A percentile compares a stretch with the other conserved stretches of the same genome.
These are phyloP conservation scores for Carlito syrichta DNA, from an alignment of 2,113 vertebrate genomes.

Conservation along the genomic window DNA sequence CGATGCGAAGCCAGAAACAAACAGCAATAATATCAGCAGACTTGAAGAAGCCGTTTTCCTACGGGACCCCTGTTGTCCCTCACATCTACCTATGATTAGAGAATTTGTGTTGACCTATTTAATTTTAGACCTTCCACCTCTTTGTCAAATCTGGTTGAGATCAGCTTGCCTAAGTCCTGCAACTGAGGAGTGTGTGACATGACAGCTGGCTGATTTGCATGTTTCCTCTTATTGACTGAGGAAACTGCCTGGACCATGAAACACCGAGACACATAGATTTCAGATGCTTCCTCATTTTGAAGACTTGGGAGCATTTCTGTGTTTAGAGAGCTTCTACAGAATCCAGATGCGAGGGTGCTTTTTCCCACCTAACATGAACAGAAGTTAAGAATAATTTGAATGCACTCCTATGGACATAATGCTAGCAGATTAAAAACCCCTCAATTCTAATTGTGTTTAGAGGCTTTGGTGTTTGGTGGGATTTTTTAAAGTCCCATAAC, in stretches of 20 bases:
- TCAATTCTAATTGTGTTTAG: slow-evolving; percentile 67
- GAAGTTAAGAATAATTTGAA: slow-evolving; percentile 50
- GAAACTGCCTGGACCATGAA: background rate
- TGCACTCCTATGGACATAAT: slow-evolving; percentile 33
- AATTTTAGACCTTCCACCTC: slow-evolving; percentile 51
- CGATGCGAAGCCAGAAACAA: background rate
- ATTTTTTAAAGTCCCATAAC: slow-evolving; percentile 68
- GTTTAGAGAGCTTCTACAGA: background rate
- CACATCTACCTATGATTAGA: slow-evolving; percentile 34
- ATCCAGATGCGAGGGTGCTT: background rate
- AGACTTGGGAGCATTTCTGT: slow-evolving; percentile 34
- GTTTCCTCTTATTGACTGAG: slow-evolving; percentile 53
- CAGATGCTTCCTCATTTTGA: slow-evolving; percentile 45
- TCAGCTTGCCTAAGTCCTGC: slow-evolving; percentile 33
- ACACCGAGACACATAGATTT: slow-evolving; percentile 21
- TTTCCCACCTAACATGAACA: background rate
- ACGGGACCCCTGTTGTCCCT: background rate
- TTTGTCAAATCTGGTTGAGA: slow-evolving; percentile 54
- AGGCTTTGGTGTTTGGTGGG: slow-evolving; percentile 61
- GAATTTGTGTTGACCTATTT: slow-evolving; percentile 59
- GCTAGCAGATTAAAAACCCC: slow-evolving; percentile 54
- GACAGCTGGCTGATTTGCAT: slow-evolving; percentile 53
- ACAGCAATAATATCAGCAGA: background rate
- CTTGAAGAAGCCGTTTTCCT: slow-evolving; percentile 7
- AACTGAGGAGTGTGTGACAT: background rate